Conservation (phyloP, 2,113 vertebrate genomes). For the Eublepharis macularius region DNA sequence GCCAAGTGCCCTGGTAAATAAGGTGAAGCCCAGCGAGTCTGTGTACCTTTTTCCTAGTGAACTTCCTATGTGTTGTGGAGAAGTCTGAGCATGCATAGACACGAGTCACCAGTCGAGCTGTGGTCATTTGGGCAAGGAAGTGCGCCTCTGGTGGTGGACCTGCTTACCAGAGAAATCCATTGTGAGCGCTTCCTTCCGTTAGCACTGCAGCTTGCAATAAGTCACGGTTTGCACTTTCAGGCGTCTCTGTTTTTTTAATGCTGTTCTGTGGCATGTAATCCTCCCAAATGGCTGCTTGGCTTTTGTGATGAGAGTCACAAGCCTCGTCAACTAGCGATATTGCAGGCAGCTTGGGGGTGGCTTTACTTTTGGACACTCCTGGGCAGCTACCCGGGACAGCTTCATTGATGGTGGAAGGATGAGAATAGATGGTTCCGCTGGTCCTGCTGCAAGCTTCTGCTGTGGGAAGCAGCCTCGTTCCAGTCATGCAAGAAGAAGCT, state of each 20-base stretch:
- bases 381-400: background rate
- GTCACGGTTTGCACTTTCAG: background rate
- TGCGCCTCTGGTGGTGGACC: background rate
- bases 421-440: too few relatives aligned
- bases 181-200: too few relatives aligned
- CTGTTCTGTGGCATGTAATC: background rate
- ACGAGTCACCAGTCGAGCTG: too few relatives aligned
- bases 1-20: too few relatives aligned
- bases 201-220: background rate
- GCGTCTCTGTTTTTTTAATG: background rate
- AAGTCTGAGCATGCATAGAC: too few relatives aligned
- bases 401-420: background rate
- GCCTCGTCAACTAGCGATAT: background rate
- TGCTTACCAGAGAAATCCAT: background rate
- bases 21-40: background rate
- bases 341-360: background rate
- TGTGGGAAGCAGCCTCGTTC: background rate
- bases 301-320: background rate
- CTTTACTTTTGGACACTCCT: background rate
- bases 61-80: background rate
- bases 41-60: background rate
- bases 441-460: background rate
- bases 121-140: background rate
- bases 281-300: background rate
- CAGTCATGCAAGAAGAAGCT: background rate